Percentiles rank a stretch among this genome's conserved stretches.
Evolutionary conservation across 2,888 invertebrate genomes (phyloP).

Genomic region (Lysandra coridon): DNA sequence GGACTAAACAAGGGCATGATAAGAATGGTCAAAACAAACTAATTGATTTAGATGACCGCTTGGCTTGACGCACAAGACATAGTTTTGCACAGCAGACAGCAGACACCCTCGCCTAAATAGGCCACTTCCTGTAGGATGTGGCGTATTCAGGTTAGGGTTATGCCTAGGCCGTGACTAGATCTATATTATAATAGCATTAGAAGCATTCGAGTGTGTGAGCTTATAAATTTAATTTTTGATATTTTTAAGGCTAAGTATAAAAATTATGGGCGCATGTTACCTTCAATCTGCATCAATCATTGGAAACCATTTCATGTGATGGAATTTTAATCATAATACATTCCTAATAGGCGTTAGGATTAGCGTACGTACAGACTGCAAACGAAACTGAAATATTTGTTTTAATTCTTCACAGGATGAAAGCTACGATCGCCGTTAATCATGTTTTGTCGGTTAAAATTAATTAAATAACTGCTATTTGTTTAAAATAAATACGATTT

Average conservation of each 20-base stretch:
- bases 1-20: background rate
- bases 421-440: no score
- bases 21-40: background rate
- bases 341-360: background rate
- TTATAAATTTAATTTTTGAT: background rate
- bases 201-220: background rate
- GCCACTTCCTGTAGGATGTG: slow-evolving; percentile 14
- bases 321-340: slow-evolving; percentile 10
- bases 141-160: slow-evolving; percentile 21
- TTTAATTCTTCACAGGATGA: no score
- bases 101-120: slow-evolving; percentile 16
- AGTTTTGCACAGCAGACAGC: background rate
- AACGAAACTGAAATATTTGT: background rate
- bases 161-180: slow-evolving; percentile 19
- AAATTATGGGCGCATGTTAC: background rate
- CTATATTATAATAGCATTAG: slow-evolving; percentile 7
- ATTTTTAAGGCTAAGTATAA: background rate
- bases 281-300: background rate
- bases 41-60: slow-evolving; percentile 8
- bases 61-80: slow-evolving; percentile 1
- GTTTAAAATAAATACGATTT: no score
- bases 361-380: background rate
- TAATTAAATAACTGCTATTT: no score
- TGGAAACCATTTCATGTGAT: background rate
- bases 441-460: no score